Base-by-base conservation (phyloP, 1,140 invertebrate genomes). In the Diorhabda sublineata region DNA sequence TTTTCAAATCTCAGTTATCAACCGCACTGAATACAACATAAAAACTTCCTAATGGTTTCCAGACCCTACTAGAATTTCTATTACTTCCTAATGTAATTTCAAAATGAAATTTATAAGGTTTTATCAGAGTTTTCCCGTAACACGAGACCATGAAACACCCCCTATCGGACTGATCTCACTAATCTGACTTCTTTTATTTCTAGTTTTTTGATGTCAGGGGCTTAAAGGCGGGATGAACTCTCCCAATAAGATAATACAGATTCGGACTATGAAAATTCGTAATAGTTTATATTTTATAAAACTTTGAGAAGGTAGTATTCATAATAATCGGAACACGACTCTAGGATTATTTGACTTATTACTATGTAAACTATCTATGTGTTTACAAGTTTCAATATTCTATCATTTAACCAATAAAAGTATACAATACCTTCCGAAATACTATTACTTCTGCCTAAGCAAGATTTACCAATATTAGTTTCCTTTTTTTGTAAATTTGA, bases 1-100 rank as follows among this genome's bases (percentile, higher is more conserved):
- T 52, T 8, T 6, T n/a, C 6, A 52, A 52, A 52, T 52, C 47
- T 52, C 47, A 26, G 26, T 52, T 52, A 52, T 52, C 47, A 52
- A 52, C 47, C 47, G 47, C 47, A 52, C 47, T 8, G 47, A n/a
- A 52, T 52, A 8, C n/a, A 6, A 6, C 47, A 52, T 52, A 52
- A 52, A 52, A 52, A 52, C 2, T 52, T 52, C 47, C 47, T 8
- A 52, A 52, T 52, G 47, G 47, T 52, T 52, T 52, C 4, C 47
- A 52, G 47, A 52, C 47, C 47, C n/a, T 52, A 52, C 47, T 52
- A 52, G 47, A 52, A 52, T 52, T 52, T 52, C 47, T 52, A 52
- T 52, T 52, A 52, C 47, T 52, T 52, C 47, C 47, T 52, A 52
- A 52, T 52, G 47, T 52, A 52, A 52, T 52, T 52, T 52, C 47